Conservation (phyloP, 1,140 invertebrate species). For the Drusus annulatus region DNA sequence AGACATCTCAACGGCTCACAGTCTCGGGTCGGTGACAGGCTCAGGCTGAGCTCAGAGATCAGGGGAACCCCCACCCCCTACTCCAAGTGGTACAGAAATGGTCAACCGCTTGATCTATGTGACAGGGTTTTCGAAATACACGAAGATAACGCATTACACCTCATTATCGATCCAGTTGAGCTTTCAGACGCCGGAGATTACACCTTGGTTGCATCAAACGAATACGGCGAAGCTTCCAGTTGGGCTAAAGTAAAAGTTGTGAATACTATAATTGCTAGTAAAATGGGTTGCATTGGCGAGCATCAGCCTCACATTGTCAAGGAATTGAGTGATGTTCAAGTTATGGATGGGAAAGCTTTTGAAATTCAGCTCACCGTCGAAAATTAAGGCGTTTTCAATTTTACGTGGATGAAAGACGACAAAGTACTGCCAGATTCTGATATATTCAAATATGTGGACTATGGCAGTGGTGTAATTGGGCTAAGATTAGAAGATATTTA, state of each 20-base stretch:
- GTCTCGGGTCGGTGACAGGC: conserved; percentile 70
- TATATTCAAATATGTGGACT: conserved; percentile 76
- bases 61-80: conserved; percentile 73
- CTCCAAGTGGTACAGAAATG: conserved; percentile 77
- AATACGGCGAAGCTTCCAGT: conserved; percentile 68
- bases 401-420: conserved; percentile 82
- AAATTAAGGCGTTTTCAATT: conserved; percentile 75
- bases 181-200: conserved; percentile 76
- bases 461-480: conserved; percentile 74
- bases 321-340: conserved; percentile 61
- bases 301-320: conserved; percentile 63
- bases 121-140: conserved; percentile 61
- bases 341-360: conserved; percentile 75
- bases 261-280: conserved; percentile 16
- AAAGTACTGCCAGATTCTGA: conserved; percentile 78
- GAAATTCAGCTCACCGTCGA: conserved; percentile 72
- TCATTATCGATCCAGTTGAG: conserved; percentile 72
- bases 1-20: conserved; percentile 65
- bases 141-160: conserved; percentile 59
- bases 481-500: conserved; percentile 78
- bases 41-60: conserved; percentile 73
- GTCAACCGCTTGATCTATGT: conserved; percentile 62
- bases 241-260: conserved; percentile 51
- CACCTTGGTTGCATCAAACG: conserved; percentile 81
- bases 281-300: conserved; percentile 56